Evolutionary conservation across 2,113 vertebrate genomes (phyloP).

Genomic region (Rhegmatorhina hoffmannsi): DNA sequence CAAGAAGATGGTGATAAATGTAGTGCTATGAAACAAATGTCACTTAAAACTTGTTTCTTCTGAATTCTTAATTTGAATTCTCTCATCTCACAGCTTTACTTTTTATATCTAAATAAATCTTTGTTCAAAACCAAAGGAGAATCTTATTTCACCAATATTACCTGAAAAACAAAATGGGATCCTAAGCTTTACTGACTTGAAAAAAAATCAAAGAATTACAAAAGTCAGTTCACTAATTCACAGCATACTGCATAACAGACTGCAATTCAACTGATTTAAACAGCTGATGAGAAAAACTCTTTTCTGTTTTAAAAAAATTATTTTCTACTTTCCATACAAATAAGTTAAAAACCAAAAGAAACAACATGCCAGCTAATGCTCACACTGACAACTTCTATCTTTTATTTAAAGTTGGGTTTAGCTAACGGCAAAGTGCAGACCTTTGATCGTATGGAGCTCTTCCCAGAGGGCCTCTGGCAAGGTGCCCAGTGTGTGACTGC

Average conservation of each 20-base stretch:
- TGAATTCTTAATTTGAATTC: not conserved
- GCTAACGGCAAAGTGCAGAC: not conserved
- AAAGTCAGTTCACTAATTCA: not conserved
- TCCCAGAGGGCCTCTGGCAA: not conserved
- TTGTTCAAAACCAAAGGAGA: not conserved
- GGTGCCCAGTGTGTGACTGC: fast-evolving
- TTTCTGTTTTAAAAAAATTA: not conserved
- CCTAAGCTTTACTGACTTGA: not conserved
- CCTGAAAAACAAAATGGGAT: not conserved
- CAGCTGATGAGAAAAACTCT: not conserved
- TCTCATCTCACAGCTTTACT: not conserved
- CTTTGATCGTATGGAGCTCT: not conserved
- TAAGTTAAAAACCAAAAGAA: not conserved
- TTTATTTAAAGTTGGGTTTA: slow-evolving; percentile 15
- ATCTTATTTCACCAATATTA: not conserved
- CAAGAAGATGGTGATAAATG: not conserved
- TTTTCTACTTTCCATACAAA: not conserved
- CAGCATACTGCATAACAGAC: not conserved
- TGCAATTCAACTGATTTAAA: not conserved
- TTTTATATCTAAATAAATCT: not conserved
- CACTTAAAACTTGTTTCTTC: not conserved
- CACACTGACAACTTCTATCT: not conserved
- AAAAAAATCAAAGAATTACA: not conserved
- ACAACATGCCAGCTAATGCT: not conserved
- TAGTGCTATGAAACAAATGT: not conserved